Evolutionary conservation across 2,797 vertebrate genomes (phyloP), one percentile per base, ranked within the genome.

Genomic region (Alca torda): DNA sequence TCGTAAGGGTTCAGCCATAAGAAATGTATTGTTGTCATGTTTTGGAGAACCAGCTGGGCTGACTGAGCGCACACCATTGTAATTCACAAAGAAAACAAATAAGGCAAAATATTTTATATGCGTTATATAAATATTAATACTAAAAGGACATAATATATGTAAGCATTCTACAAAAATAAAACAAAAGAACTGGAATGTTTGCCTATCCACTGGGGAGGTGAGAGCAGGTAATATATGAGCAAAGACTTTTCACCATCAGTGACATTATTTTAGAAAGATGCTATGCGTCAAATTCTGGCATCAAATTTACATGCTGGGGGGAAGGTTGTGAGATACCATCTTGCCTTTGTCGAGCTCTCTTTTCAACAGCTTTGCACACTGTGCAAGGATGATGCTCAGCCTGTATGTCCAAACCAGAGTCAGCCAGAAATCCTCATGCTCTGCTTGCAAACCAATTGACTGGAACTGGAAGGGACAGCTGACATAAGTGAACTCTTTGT

Each of bases 381-480:
- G 16, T 68, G 56, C 20, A 72, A 35, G 20, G 16, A 59, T 50
- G 65, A 77, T 2, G 10, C 11, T 59, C 31, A 84, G 81, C 60
- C 18, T 60, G 2, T 25, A 56, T 17, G 13, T 72, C 76, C 57
- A 64, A 76, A 41, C 21, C 57, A 80, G 31, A 48, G 57, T 37
- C 84, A 89, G 81, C 50, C 95, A 92, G 78, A 93, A 95, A 87
- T 64, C 60, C 68, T 60, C 90, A 90, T 17, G 91, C 87, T 93
- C 77, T 73, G 83, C 67, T 73, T 93, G 56, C 65, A 84, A 92
- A 86, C 51, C 93, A 86, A 81, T 70, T 88, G 89, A 93, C 65
- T 79, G 83, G 87, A 95, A 95, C 76, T 57, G 68, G 79, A 85
- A 90, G 45, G 74, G 89, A 93, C 87, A 90, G 87, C 87, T 93